Evolutionary conservation across 1,140 invertebrate species (phyloP), one percentile per base, ranked within the genome.

Genomic region (Solen grandis): DNA sequence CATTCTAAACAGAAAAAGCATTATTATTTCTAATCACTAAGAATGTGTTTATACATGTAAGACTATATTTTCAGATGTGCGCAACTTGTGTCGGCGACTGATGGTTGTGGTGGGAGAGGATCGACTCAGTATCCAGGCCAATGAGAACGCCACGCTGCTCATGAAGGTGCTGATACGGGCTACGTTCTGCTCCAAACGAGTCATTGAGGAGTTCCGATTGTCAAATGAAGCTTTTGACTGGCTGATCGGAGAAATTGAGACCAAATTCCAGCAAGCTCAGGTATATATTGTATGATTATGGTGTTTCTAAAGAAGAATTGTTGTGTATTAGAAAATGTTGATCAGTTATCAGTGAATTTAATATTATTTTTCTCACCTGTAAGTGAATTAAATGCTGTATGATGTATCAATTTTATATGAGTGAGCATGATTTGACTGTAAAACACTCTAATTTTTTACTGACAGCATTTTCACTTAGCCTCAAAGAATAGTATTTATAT

Each of bases 221-320:
- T 97, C 97, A 19, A 95, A 95, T 13, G 98, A 99, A 93, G 99
- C 99, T 0, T 99, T 99, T 91, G 98, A 99, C 88, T 99, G 99
- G 99, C 94, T 99, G 52, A 95, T 99, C 80, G 99, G 99, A 91
- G 99, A 99, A 95, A 99, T 99, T 76, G 98, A 99, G 93, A 98
- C 97, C 0, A 94, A 98, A 87, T 99, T 99, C 94, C 97, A 99
- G 90, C 98, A 99, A 92, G 97, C 98, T 8, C 97, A 99, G 93
- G 97, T 96, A 84, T 62, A 84, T 25, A n/a, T n/a, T n/a, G n/a
- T n/a, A n/a, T n/a, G n/a, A n/a, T n/a, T n/a, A n/a, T n/a, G n/a
- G 22, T 69, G n/a, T 0, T 16, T 72, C n/a, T n/a, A n/a, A n/a
- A n/a, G n/a, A n/a, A n/a, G n/a, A n/a, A n/a, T n/a, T n/a, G n/a